Percentiles rank a stretch among this genome's conserved stretches.
phyloP scores from a whole-genome alignment of 2,113 vertebrate genomes.

The Saguinus midas region DNA sequence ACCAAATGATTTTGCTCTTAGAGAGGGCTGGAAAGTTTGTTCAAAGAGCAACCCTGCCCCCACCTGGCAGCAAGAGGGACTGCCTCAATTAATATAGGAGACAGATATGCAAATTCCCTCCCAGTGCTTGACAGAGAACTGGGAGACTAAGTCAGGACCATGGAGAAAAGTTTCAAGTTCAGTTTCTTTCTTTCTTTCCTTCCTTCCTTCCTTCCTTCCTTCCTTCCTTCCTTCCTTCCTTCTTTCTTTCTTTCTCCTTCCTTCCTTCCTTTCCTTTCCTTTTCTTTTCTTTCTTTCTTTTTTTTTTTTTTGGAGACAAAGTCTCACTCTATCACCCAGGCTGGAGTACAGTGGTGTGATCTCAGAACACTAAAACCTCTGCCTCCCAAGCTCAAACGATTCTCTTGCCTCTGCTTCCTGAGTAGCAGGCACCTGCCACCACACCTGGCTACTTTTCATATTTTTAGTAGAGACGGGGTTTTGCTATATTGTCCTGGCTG shows the following conservation, averaged over 20 bases:
- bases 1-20: neutral
- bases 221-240: no score
- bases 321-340: neutral
- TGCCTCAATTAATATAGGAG: neutral
- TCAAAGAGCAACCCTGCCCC: neutral
- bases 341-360: neutral
- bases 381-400: neutral
- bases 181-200: neutral
- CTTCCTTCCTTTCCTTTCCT: no score
- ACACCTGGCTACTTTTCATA: neutral
- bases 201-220: no score
- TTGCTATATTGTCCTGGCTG: neutral
- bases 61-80: slow-evolving; percentile 30
- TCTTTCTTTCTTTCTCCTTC: no score
- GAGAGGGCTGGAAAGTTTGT: neutral
- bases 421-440: neutral
- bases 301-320: neutral
- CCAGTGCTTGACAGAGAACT: neutral
- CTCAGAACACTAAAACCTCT: neutral
- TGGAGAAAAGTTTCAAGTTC: neutral
- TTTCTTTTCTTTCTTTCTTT: no score
- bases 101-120: neutral
- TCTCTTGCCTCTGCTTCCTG: neutral
- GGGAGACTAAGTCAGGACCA: no score
- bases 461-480: neutral